A percentile compares a stretch with the other conserved stretches of the same genome.
Evolutionary conservation across 2,113 vertebrate genomes (phyloP).

Genomic region (Manacus vitellinus): DNA sequence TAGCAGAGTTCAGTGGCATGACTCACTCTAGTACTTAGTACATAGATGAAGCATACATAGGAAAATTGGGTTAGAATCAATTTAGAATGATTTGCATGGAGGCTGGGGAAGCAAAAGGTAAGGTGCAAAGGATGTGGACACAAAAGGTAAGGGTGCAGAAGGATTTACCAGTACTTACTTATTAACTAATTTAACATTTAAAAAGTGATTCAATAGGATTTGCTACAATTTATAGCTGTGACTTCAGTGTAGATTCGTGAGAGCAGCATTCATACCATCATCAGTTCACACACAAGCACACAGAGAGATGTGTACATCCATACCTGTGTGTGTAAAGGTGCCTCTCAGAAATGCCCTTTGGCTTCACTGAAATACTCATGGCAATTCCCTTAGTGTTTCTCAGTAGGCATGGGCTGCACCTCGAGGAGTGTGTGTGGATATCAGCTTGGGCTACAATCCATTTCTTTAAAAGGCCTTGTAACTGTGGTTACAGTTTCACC

Average conservation of each 20-base stretch:
- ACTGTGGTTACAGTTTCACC: not conserved
- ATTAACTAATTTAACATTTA: not conserved
- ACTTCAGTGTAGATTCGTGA: not conserved
- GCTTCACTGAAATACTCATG: not conserved
- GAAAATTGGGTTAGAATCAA: not conserved
- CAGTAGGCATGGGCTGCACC: not conserved
- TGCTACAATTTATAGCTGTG: not conserved
- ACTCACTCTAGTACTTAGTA: not conserved
- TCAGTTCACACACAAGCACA: not conserved
- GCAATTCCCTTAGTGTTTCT: not conserved
- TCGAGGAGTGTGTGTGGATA: not conserved
- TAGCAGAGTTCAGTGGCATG: not conserved
- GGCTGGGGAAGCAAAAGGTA: not conserved
- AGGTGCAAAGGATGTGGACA: not conserved
- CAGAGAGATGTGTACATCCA: accelerated
- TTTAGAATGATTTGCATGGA: not conserved
- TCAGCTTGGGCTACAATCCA: accelerated
- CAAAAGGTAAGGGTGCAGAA: not conserved
- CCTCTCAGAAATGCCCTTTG: not conserved
- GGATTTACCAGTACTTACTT: not conserved
- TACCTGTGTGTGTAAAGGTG: not conserved
- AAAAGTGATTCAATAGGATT: not conserved
- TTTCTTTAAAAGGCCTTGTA: not conserved
- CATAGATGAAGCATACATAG: not conserved
- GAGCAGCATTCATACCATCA: not conserved